These are phyloP conservation scores for Peromyscus eremicus DNA, from an alignment of 2,797 vertebrate genomes.

Conservation along the genomic window DNA sequence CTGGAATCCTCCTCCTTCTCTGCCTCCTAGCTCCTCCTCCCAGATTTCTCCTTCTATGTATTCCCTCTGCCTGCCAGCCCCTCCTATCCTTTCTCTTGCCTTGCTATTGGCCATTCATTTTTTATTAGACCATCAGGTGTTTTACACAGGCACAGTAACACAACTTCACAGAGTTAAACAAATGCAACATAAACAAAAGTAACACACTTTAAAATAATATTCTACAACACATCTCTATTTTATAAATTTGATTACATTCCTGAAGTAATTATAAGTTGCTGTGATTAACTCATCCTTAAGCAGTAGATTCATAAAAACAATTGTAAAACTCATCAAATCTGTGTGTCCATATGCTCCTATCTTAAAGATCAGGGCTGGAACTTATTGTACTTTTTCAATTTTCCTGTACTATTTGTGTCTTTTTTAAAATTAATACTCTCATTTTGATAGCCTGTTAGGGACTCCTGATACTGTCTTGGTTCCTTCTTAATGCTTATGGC, in stretches of 20 bases:
- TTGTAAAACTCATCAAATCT: not conserved
- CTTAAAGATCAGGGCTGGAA: not conserved
- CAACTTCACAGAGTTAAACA: too few species aligned
- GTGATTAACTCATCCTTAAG: not conserved
- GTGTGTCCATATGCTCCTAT: not conserved
- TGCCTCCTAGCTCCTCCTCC: too few species aligned
- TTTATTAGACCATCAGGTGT: too few species aligned
- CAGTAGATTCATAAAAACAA: not conserved
- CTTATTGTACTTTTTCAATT: not conserved
- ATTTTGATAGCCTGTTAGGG: not conserved
- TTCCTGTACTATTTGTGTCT: not conserved
- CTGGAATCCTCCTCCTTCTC: too few species aligned
- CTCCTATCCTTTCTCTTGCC: too few species aligned
- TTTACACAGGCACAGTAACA: too few species aligned
- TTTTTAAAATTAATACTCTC: not conserved
- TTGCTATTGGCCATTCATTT: too few species aligned
- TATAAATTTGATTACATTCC: not conserved
- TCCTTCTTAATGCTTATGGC: not conserved
- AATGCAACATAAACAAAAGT: too few species aligned
- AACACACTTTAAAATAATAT: too few species aligned
- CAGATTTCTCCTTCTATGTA: too few species aligned
- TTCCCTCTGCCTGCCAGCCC: too few species aligned
- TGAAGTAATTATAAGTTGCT: not conserved
- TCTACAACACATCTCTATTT: not conserved
- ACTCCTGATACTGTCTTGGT: constrained; percentile 19